Base-by-base conservation (phyloP, 2,113 vertebrate species). In the Eulemur rufifrons region DNA sequence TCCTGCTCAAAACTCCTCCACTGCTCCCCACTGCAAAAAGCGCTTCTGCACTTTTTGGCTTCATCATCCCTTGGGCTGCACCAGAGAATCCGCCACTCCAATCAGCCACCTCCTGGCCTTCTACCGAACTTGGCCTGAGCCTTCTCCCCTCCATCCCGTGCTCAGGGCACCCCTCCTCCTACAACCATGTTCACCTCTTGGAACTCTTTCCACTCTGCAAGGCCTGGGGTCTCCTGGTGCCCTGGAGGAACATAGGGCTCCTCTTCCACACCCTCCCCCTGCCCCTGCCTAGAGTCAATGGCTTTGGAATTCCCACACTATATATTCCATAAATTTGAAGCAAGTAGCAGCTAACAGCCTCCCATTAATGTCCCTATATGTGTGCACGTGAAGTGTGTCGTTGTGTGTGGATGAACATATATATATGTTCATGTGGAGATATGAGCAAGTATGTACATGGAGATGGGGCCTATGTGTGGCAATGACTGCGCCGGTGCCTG, bases 151-250 rank as follows among this genome's bases (percentile, higher is more conserved):
- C 34, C 6, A 1, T 32, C 4, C 68, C 47, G 14, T 17, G 39
- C 56, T 68, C 47, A 39, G n/a, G 23, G 23, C 47, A 15, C 29
- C n/a, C 25, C 18, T n/a, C 27, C 54, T 52, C 66, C 74, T 15
- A 6, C 15, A 17, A 42, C 47, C n/a, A 25, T 0, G 1, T 47
- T 64, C 61, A 21, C 71, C 59, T 69, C n/a, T 2, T 83, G 50
- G 88, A 87, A 94, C 27, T 63, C 64, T 90, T 14, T 42, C 45
- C n/a, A 11, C 42, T 47, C 14, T 11, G 45, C 8, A 71, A 84
- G 68, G 7, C 13, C 56, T 56, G 54, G 50, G 13, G 2, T 39
- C 66, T 86, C n/a, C 42, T 27, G 10, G n/a, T 56, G 29, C 37
- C 42, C 59, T 7, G 39, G 69, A 59, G 37, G 25, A 23, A 1